Percentiles rank a stretch among this genome's conserved stretches.
These are phyloP conservation scores for Ciconia stormi DNA, from an alignment of 2,113 vertebrate species.

Conservation along the genomic window DNA sequence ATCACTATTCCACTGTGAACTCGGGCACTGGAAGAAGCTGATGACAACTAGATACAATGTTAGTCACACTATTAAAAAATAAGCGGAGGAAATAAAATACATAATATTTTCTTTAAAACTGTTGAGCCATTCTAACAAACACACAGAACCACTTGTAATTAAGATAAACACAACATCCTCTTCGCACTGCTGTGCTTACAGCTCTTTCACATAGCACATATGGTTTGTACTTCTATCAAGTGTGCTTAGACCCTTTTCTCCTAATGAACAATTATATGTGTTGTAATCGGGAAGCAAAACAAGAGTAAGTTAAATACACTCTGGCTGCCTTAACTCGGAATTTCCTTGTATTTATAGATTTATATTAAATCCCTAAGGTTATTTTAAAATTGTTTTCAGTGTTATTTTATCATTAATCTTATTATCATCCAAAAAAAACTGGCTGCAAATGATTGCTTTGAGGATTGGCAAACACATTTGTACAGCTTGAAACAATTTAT, in stretches of 20 bases:
- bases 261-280: background rate
- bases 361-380: constrained; percentile 32
- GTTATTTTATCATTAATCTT: constrained; percentile 60
- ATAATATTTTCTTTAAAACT: background rate
- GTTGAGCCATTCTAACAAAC: background rate
- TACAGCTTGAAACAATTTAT: constrained; percentile 61
- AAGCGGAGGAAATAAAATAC: background rate
- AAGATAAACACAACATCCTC: background rate
- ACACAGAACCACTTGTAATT: background rate
- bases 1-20: background rate
- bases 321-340: constrained; percentile 23
- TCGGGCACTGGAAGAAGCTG: background rate
- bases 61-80: background rate
- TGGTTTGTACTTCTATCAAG: background rate
- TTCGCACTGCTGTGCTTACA: background rate
- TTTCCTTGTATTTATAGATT: constrained; percentile 35
- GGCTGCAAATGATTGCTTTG: constrained; percentile 37
- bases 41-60: background rate
- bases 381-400: constrained; percentile 46
- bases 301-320: background rate
- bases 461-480: constrained; percentile 51
- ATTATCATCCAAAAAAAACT: constrained; percentile 52
- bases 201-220: background rate
- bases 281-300: constrained; percentile 13
- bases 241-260: background rate